These are phyloP conservation scores for Macrostomum lignano DNA, from an alignment of 1,140 invertebrate genomes.

Conservation along the genomic window DNA sequence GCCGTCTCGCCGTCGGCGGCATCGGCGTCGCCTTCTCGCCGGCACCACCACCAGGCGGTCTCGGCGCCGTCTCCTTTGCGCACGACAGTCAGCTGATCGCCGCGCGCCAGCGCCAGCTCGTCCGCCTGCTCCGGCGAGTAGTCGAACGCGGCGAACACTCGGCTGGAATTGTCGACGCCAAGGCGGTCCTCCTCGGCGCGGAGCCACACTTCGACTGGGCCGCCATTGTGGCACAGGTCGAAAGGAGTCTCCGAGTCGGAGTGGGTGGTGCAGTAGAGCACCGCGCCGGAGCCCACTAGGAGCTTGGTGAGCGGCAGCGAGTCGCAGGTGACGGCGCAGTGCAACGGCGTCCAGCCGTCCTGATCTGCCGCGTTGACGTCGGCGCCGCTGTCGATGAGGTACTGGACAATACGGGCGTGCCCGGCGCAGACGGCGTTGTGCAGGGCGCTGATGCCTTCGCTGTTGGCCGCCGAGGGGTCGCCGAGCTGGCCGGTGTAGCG, in stretches of 20 bases:
- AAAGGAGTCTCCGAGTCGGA: slow-evolving; percentile 90
- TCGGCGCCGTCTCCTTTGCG: too few relatives aligned
- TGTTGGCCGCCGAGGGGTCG: slow-evolving; percentile 86
- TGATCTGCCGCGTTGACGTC: slow-evolving; percentile 94
- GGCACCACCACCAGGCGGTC: too few relatives aligned
- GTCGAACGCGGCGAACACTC: too few relatives aligned
- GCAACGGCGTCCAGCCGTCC: slow-evolving; percentile 83
- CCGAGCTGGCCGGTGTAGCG: too few relatives aligned
- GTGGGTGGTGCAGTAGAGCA: slow-evolving; percentile 82
- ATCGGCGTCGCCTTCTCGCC: too few relatives aligned
- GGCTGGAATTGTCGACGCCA: too few relatives aligned
- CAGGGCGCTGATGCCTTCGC: slow-evolving; percentile 78
- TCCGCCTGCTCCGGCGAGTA: too few relatives aligned
- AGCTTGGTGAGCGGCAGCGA: slow-evolving; percentile 87
- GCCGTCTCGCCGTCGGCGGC: too few relatives aligned
- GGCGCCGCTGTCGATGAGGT: slow-evolving; percentile 80
- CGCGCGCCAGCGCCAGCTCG: too few relatives aligned
- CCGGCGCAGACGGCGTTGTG: slow-evolving; percentile 98
- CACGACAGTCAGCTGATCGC: too few relatives aligned
- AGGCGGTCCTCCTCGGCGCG: too few relatives aligned
- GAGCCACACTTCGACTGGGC: too few relatives aligned
- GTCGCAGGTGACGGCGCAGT: slow-evolving; percentile 95
- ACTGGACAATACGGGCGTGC: slow-evolving; percentile 81
- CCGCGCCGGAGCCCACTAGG: slow-evolving; percentile 84
- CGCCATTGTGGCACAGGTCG: slow-evolving; percentile 90